phyloP scores from a whole-genome alignment of 1,140 invertebrate species.

The Dreissena rostriformis region DNA sequence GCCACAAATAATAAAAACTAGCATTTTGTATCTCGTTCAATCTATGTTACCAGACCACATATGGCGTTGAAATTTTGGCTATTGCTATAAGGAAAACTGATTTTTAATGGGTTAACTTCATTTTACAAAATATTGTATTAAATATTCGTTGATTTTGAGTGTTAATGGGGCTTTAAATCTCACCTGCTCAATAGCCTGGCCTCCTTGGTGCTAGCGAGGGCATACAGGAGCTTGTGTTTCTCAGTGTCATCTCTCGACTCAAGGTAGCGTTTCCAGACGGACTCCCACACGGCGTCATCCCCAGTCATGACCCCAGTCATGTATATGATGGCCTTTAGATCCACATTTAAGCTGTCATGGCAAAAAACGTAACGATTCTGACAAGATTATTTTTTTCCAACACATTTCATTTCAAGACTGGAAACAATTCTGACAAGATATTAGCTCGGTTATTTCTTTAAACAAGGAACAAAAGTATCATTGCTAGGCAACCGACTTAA shows the following conservation, averaged over 20 bases:
- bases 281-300: slow-evolving; percentile 41
- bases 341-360: slow-evolving; percentile 33
- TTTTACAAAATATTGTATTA: too few relatives aligned
- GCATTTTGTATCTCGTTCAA: too few relatives aligned
- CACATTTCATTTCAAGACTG: too few relatives aligned
- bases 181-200: slow-evolving; percentile 38
- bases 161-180: too few relatives aligned
- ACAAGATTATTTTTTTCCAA: not conserved
- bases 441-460: not conserved
- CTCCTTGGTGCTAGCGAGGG: slow-evolving; percentile 38
- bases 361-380: not conserved
- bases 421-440: not conserved
- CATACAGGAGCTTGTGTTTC: slow-evolving; percentile 29
- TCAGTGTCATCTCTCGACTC: slow-evolving; percentile 34
- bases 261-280: slow-evolving; percentile 28
- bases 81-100: too few relatives aligned
- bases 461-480: not conserved
- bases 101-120: too few relatives aligned
- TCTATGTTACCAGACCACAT: too few relatives aligned
- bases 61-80: too few relatives aligned
- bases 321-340: slow-evolving; percentile 48
- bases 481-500: too few relatives aligned
- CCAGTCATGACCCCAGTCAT: slow-evolving; percentile 45
- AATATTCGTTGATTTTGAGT: too few relatives aligned
- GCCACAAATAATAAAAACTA: too few relatives aligned